These are phyloP conservation scores for Hylomyscus alleni DNA, from an alignment of 2,797 vertebrate species.

Conservation along the genomic window DNA sequence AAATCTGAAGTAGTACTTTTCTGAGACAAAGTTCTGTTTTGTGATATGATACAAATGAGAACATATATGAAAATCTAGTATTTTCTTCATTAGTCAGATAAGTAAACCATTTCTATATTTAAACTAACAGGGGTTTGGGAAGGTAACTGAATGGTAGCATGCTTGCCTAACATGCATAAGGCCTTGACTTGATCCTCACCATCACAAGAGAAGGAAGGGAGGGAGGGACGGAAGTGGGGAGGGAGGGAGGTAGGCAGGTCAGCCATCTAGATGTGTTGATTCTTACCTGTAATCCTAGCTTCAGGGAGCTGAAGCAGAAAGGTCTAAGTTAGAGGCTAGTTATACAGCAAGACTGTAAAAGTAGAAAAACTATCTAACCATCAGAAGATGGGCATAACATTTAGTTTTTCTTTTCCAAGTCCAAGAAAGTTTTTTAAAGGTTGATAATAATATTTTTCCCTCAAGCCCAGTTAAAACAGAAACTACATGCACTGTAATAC, in stretches of 20 bases:
- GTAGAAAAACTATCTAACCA: conserved; percentile 4
- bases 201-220: not conserved
- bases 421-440: conserved; percentile 44
- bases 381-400: not conserved
- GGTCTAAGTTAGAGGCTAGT: not conserved
- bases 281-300: not conserved
- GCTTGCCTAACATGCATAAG: not conserved
- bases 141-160: not conserved
- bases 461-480: conserved; percentile 51
- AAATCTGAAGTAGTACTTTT: conserved; percentile 49
- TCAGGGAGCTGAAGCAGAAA: not conserved
- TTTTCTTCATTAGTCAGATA: conserved; percentile 53
- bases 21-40: conserved; percentile 37
- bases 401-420: conserved; percentile 62
- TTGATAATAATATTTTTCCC: conserved; percentile 29
- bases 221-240: not conserved
- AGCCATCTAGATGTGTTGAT: not conserved
- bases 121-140: not conserved
- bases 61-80: conserved; percentile 47
- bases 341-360: not conserved
- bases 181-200: not conserved
- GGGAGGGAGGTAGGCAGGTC: no score
- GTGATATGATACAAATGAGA: conserved; percentile 3
- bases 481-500: conserved; percentile 51
- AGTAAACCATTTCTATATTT: conserved; percentile 45